A percentile compares a stretch with the other conserved stretches of the same genome.
phyloP scores from a whole-genome alignment of 2,113 vertebrate genomes.

The Anguilla rostrata region DNA sequence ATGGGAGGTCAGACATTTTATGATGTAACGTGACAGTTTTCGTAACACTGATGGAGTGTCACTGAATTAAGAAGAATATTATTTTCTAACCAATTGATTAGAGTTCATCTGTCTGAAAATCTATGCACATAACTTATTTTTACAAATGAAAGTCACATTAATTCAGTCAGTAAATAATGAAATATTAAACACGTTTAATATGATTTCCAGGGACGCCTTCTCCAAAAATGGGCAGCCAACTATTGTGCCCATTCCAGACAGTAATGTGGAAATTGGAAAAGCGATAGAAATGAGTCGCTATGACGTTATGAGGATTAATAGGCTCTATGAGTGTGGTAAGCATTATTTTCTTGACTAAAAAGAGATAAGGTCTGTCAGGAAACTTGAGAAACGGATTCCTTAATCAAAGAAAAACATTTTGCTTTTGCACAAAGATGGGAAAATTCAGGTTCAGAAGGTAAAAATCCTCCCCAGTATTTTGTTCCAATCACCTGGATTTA shows the following conservation, averaged over 20 bases:
- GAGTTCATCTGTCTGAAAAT: conserved; percentile 17
- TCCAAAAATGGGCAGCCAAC: conserved; percentile 51
- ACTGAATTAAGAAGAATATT: background rate
- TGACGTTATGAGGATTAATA: conserved; percentile 61
- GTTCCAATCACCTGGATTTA: too few species aligned
- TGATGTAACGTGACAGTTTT: background rate
- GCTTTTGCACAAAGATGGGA: too few species aligned
- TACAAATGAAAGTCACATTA: conserved; percentile 12
- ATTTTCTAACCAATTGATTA: background rate
- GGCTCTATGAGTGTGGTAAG: conserved; percentile 59
- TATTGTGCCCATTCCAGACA: conserved; percentile 54
- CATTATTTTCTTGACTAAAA: background rate
- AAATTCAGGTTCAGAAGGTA: too few species aligned
- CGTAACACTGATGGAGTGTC: background rate
- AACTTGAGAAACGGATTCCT: background rate
- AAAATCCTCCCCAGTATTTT: too few species aligned
- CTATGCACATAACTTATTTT: background rate
- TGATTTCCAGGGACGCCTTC: conserved; percentile 56
- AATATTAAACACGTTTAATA: background rate
- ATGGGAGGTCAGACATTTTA: conserved; percentile 55
- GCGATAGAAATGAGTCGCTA: conserved; percentile 49
- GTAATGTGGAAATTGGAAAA: conserved; percentile 45
- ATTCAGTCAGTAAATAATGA: conserved; percentile 33
- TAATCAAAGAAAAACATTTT: too few species aligned
- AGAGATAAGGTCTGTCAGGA: background rate